Conservation (phyloP, 2,113 vertebrate genomes). For the Hymenochirus boettgeri region DNA sequence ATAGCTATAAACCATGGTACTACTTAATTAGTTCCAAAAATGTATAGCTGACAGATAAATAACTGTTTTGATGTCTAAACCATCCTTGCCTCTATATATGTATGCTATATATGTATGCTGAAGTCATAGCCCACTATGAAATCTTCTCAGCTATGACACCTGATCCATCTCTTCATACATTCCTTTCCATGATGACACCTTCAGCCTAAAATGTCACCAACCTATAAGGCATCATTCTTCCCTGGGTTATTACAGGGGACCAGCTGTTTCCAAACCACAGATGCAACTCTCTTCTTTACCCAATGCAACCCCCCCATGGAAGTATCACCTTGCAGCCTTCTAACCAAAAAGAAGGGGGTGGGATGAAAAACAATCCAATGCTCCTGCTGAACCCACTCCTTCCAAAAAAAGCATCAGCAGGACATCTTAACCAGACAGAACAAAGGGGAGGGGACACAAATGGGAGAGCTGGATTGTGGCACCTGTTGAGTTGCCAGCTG, state of each 20-base stretch:
- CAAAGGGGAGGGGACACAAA: slow-evolving; percentile 3
- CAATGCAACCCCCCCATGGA: slow-evolving; percentile 11
- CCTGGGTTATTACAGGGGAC: slow-evolving; percentile 36
- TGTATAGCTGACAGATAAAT: slow-evolving; percentile 18
- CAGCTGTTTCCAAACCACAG: slow-evolving; percentile 35
- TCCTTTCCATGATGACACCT: slow-evolving; percentile 37
- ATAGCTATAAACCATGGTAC: no score
- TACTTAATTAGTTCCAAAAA: slow-evolving; percentile 5
- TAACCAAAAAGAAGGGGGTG: slow-evolving; percentile 18
- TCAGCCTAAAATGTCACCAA: slow-evolving; percentile 37
- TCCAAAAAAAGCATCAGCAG: slow-evolving; percentile 40
- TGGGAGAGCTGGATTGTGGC: slow-evolving; percentile 4
- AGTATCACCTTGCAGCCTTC: slow-evolving; percentile 37
- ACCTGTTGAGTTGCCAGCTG: slow-evolving; percentile 31
- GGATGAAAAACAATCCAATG: slow-evolving; percentile 36
- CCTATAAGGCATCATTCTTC: slow-evolving; percentile 37
- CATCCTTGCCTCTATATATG: slow-evolving; percentile 31
- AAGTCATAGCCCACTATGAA: slow-evolving; percentile 35
- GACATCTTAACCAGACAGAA: slow-evolving; percentile 26
- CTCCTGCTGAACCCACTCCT: slow-evolving; percentile 35
- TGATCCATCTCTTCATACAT: slow-evolving; percentile 38
- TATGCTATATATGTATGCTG: no score
- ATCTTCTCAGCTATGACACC: slow-evolving; percentile 32
- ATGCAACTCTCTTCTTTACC: slow-evolving; percentile 3
- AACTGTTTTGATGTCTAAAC: slow-evolving; percentile 26